Base-by-base conservation (phyloP, 2,888 invertebrate genomes). In the Amphipoea oculea region DNA sequence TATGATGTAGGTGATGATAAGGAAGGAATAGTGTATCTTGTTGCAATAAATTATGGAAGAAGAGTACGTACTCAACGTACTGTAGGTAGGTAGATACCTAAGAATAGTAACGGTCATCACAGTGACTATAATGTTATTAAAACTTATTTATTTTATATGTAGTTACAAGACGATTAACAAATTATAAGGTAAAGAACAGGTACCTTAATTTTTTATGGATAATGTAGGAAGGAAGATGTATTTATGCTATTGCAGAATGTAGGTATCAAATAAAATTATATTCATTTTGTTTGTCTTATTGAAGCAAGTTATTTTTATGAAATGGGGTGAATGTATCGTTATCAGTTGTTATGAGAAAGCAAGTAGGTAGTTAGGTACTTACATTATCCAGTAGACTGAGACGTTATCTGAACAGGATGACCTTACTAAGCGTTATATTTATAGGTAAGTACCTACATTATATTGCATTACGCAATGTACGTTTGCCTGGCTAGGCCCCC, bases 241-340 rank as follows among this genome's bases (percentile, higher is more conserved):
- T 11, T 71, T n/a, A n/a, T 40, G n/a, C 5, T 40, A 42, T n/a
- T 42, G 42, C 7, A n/a, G 67, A 29, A 20, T 23, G 69, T 36
- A 23, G 12, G 4, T 40, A 36, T 36, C 1, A 70, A 40, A 11
- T 23, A 66, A 60, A 76, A 60, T 20, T 3, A 48, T 29, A 62
- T 20, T 51, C 0, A 66, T 51, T 71, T 78, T 68, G 40, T 78
- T 45, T 80, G 14, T 60, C 57, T 4, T 54, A 14, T 40, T 40
- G 67, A 23, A 77, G 14, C 12, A 42, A 51, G 17, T 36, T 42
- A n/a, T 45, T 71, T 67, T 84, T 54, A 73, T 63, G 36, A 45
- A 67, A 62, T 63, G 66, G 73, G 73, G 71, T 83, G 85, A 85
- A 83, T 73, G 73, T 73, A 48, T 42, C 42, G n/a, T 71, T 85